A percentile compares a stretch with the other conserved stretches of the same genome.
phyloP scores from a whole-genome alignment of 2,113 vertebrate species.

The Cathartes aura region DNA sequence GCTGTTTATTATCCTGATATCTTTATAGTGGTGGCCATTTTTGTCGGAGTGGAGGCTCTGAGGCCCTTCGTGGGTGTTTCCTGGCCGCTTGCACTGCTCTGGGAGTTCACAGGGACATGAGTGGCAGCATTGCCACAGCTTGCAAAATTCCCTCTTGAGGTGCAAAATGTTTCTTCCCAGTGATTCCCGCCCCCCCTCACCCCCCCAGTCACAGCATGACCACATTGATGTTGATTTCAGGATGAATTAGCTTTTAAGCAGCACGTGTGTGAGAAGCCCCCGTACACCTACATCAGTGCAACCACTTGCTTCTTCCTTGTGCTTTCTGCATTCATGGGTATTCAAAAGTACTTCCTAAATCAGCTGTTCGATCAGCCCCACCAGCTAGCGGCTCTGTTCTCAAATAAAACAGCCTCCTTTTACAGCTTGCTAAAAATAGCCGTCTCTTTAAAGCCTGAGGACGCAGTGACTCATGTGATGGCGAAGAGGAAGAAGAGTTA shows the following conservation, averaged over 20 bases:
- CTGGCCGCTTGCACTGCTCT: fast-evolving
- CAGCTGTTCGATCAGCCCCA: neutral
- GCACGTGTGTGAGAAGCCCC: neutral
- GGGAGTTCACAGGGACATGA: neutral
- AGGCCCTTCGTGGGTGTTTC: neutral
- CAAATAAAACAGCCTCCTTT: neutral
- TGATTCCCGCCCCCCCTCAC: neutral
- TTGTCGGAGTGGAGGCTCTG: neutral
- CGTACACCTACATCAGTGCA: fast-evolving
- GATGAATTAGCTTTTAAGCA: neutral
- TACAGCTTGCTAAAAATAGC: constrained; percentile 37
- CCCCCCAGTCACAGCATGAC: neutral
- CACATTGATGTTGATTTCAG: neutral
- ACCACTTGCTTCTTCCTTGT: neutral
- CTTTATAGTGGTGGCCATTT: neutral
- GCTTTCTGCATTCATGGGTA: fast-evolving
- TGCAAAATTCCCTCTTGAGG: neutral
- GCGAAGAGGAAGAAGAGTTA: neutral
- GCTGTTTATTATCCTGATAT: neutral
- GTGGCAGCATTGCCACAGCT: neutral
- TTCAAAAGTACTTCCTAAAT: neutral
- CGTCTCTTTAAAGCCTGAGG: neutral
- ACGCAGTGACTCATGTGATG: neutral
- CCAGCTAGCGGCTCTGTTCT: neutral
- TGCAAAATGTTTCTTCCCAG: neutral